Evolutionary conservation across 2,797 vertebrate species (phyloP), one percentile per base, ranked within the genome.

Genomic region (Leuciscus waleckii): DNA sequence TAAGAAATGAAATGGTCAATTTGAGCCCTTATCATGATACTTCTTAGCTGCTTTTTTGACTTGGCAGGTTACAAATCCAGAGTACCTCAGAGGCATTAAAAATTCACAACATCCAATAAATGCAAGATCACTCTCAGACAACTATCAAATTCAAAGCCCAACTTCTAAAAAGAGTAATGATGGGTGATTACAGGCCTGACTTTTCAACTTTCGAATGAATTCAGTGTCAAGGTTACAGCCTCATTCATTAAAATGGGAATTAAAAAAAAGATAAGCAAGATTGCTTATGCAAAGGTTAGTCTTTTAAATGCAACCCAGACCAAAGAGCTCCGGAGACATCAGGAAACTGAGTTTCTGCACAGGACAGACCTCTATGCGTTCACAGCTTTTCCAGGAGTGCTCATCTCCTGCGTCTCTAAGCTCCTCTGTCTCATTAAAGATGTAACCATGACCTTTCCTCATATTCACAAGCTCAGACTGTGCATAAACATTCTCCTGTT

Each of bases 391-490:
- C 63, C 74, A 87, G 75, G 43, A 75, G 11, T 77, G 56, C 67
- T 56, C 56, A 73, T 46, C 69, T 74, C 68, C 78, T 74, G 86
- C 54, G 49, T 67, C 75, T 77, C 41, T 80, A 51, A 73, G 77
- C 81, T 71, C 49, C 77, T 79, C 29, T 19, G 56, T 83, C 85
- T 90, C 89, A 90, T 90, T 90, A 88, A 90, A 89, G 83, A 89
- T 89, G 87, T 88, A 88, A 88, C 85, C 35, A 65, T 88, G 87
- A 89, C 89, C 87, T 90, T 87, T 86, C 87, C 80, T 83, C 70
- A 54, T 81, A 68, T 84, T 84, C 85, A 78, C 56, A 83, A 82
- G 79, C 83, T 51, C 82, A 67, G 26, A 83, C 84, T 84, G 63
- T 78, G 80, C 77, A 86, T 82, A 89, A 89, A 89, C 70, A 43